Evolutionary conservation across 2,113 vertebrate genomes (phyloP), one percentile per base, ranked within the genome.

Genomic region (Micromys minutus): DNA sequence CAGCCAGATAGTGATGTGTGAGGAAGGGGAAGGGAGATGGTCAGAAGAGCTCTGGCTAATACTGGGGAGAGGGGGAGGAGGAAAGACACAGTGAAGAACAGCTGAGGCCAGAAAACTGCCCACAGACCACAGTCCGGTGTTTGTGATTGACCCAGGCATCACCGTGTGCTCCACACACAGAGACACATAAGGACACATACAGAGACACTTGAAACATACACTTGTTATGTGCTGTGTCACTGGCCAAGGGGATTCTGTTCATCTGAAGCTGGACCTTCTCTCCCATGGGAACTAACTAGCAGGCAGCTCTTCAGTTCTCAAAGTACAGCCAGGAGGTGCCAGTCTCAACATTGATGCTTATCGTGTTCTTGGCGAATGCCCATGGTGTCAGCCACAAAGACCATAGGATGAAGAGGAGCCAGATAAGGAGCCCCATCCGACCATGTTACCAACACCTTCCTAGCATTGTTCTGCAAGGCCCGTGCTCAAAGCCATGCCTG

Each of bases 251-350:
- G 69, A 67, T 94, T 72, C 75, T 65, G 65, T 93, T 95, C 29
- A 91, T 65, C 52, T 75, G 69, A 90, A 17, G 39, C 61, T 31
- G 2, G 47, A 63, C 75, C 42, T 47, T 65, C 72, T 96, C 74
- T 89, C 69, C 87, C 79, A 42, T 19, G 79, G 77, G 94, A 94
- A 91, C n/a, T 87, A 52, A 77, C 91, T 89, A 87, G 55, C 29
- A n/a, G 74, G 74, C 88, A 94, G 57, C n/a, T 79, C 86, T 91
- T 77, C 0, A 36, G 50, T 77, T 59, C 16, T 47, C 55, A 67
- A 81, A 91, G 77, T 61, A 7, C 84, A 84, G 19, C 45, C 24
- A 93, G 24, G 67, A 96, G 69, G 83, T 91, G 87, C 93, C 97
- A 89, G 72, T 67, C 94, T 81, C 89, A 89, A 59, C 19, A 87